A percentile compares a stretch with the other conserved stretches of the same genome.
phyloP scores from a whole-genome alignment of 2,888 invertebrate genomes.

The Xanthostigma xanthostigma region DNA sequence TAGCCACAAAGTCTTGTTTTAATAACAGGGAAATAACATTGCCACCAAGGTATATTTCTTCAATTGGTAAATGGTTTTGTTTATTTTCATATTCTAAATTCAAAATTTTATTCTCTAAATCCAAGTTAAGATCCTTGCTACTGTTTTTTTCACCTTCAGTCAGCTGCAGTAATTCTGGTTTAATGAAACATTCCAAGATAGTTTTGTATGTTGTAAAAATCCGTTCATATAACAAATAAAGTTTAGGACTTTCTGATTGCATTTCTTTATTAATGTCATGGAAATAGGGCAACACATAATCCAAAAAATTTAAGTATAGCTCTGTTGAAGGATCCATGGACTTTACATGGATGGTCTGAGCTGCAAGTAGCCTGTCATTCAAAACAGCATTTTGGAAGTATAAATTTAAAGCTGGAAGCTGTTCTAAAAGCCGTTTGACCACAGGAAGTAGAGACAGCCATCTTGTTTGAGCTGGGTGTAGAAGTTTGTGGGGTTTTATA shows the following conservation, averaged over 20 bases:
- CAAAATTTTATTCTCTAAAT: background rate
- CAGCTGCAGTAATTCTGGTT: slow-evolving; percentile 3
- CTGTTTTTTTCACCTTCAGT: slow-evolving; percentile 1
- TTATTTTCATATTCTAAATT: no score
- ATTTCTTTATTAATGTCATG: slow-evolving; percentile 12
- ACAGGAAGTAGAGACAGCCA: slow-evolving; percentile 5
- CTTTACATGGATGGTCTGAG: background rate
- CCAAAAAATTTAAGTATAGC: slow-evolving; percentile 8
- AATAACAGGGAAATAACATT: no score
- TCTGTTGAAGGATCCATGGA: slow-evolving; percentile 1
- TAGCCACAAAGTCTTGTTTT: no score
- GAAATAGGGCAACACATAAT: slow-evolving; percentile 11
- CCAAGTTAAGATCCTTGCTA: slow-evolving; percentile 1
- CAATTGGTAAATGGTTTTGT: no score
- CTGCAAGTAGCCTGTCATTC: slow-evolving; percentile 1
- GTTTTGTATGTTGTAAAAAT: slow-evolving; percentile 6
- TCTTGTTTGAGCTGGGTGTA: slow-evolving; percentile 5
- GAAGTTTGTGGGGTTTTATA: background rate
- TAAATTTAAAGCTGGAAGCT: background rate
- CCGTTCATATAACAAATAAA: slow-evolving; percentile 9
- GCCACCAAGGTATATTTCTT: no score
- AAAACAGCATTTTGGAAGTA: slow-evolving; percentile 1
- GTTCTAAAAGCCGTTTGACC: slow-evolving; percentile 1
- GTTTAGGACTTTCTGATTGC: slow-evolving; percentile 11
- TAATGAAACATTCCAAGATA: slow-evolving; percentile 9